These are phyloP conservation scores for Tridacna gigas DNA, from an alignment of 2,888 invertebrate genomes.

Conservation along the genomic window DNA sequence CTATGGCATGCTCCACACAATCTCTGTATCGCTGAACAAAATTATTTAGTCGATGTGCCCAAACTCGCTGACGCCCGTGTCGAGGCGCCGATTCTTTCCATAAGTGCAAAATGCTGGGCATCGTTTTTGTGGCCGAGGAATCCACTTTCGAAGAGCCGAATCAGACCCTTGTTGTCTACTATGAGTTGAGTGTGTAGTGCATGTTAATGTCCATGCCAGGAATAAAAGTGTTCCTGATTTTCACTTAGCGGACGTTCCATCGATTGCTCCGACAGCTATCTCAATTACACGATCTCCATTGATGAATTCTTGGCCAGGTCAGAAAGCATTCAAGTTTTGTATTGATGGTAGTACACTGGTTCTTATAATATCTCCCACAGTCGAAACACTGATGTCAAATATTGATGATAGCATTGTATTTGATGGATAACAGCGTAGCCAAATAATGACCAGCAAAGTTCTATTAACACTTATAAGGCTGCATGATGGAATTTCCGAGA, in stretches of 20 bases:
- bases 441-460: too few relatives aligned
- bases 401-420: too few relatives aligned
- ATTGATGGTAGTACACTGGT: too few relatives aligned
- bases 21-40: background rate
- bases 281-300: too few relatives aligned
- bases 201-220: slow-evolving; percentile 5
- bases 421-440: too few relatives aligned
- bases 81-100: background rate
- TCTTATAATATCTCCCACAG: too few relatives aligned
- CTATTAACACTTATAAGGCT: too few relatives aligned
- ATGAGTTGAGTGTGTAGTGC: slow-evolving; percentile 4
- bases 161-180: slow-evolving; percentile 12
- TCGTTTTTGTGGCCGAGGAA: background rate
- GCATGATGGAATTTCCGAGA: too few relatives aligned
- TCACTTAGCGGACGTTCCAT: background rate
- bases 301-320: too few relatives aligned
- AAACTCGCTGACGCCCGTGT: background rate
- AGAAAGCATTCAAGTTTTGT: too few relatives aligned
- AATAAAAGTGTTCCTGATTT: slow-evolving; percentile 15
- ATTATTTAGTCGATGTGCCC: background rate
- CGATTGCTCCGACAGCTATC: slow-evolving; percentile 32
- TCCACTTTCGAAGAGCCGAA: too few relatives aligned
- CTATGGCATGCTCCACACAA: slow-evolving; percentile 7
- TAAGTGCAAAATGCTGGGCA: background rate
- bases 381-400: too few relatives aligned